Percentiles rank a stretch among this genome's conserved stretches.
Evolutionary conservation across 2,888 invertebrate genomes (phyloP).

Genomic region (Drosophila demipolita): DNA sequence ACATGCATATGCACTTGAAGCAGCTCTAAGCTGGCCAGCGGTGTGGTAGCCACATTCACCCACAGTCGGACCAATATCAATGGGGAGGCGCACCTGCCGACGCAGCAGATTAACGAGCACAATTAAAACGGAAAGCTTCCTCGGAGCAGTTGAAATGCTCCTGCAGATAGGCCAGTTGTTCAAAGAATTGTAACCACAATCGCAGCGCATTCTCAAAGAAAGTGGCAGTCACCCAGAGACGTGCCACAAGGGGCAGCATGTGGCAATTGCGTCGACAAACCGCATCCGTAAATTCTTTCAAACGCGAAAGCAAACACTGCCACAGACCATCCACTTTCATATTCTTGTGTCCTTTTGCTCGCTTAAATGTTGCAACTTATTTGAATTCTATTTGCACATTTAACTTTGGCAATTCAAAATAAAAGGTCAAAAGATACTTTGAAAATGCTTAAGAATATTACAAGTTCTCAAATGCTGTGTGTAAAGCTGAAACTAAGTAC

Average conservation of each 20-base stretch:
- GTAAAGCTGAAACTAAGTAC: not conserved
- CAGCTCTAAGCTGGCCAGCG: slow-evolving; percentile 32
- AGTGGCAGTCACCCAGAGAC: slow-evolving; percentile 42
- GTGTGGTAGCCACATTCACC: slow-evolving; percentile 27
- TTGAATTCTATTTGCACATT: not conserved
- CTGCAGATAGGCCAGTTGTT: slow-evolving; percentile 22
- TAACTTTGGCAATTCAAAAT: not conserved
- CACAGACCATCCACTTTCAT: slow-evolving; percentile 23
- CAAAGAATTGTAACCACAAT: slow-evolving; percentile 34
- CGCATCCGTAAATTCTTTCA: slow-evolving; percentile 19
- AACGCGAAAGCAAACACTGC: slow-evolving; percentile 2
- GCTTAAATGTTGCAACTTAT: not conserved
- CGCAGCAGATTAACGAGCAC: slow-evolving; percentile 29
- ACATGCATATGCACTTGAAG: slow-evolving; percentile 28
- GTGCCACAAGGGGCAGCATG: slow-evolving; percentile 39
- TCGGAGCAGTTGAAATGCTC: slow-evolving; percentile 22
- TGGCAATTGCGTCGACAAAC: slow-evolving; percentile 17
- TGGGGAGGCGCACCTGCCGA: slow-evolving; percentile 32
- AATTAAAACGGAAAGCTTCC: slow-evolving; percentile 2
- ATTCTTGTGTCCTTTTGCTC: not conserved
- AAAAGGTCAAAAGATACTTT: not conserved
- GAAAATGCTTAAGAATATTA: not conserved
- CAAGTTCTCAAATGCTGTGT: not conserved
- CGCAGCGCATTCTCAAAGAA: slow-evolving; percentile 39
- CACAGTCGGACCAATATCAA: slow-evolving; percentile 19